Percentiles rank a stretch among this genome's conserved stretches.
These are phyloP conservation scores for Merodon equestris DNA, from an alignment of 2,888 invertebrate genomes.

Conservation along the genomic window DNA sequence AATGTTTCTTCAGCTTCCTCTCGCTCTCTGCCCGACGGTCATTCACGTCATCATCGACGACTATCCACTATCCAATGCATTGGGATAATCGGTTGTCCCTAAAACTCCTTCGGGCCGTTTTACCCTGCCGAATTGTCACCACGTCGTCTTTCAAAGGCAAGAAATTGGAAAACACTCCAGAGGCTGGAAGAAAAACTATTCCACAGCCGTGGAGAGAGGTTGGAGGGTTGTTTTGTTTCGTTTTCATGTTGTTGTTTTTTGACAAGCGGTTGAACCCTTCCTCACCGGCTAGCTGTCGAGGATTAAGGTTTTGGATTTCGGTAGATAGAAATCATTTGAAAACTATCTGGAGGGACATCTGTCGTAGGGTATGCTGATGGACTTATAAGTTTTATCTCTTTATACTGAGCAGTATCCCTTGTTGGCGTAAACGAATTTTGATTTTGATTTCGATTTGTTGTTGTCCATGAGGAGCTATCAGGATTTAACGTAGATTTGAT, in stretches of 20 bases:
- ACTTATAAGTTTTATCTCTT: slow-evolving; percentile 14
- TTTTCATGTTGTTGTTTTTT: slow-evolving; percentile 1
- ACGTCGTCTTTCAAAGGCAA: background rate
- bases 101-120: slow-evolving; percentile 2
- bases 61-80: no score
- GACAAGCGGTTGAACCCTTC: background rate
- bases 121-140: slow-evolving; percentile 26
- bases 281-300: slow-evolving; percentile 2
- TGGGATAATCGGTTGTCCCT: slow-evolving; percentile 9
- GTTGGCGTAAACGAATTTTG: slow-evolving; percentile 20
- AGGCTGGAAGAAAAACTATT: no score
- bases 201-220: no score
- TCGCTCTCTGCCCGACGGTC: no score
- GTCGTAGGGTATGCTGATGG: background rate
- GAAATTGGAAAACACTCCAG: no score
- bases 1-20: slow-evolving; percentile 22
- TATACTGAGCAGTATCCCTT: slow-evolving; percentile 6
- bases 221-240: no score
- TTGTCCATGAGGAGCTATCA: no score
- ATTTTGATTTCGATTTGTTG: background rate
- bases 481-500: no score
- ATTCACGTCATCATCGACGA: no score
- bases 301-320: background rate
- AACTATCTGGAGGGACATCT: slow-evolving; percentile 23
- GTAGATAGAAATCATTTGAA: slow-evolving; percentile 30